Conservation (phyloP, 2,797 vertebrate genomes). For the Protonibea diacanthus region DNA sequence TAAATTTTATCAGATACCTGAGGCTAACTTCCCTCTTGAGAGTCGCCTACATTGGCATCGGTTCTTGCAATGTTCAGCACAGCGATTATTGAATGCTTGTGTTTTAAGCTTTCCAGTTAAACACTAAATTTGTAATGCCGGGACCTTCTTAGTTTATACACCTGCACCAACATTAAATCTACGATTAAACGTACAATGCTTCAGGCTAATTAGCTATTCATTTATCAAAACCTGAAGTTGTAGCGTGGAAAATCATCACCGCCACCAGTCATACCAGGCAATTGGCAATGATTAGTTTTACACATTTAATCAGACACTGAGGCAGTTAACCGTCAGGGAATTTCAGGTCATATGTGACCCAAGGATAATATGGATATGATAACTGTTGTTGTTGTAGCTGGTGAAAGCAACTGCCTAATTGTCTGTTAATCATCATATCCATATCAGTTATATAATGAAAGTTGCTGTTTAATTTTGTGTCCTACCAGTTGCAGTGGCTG, state of each 20-base stretch:
- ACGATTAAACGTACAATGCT: not conserved
- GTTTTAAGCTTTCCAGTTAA: not conserved
- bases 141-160: not conserved
- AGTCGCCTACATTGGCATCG: not conserved
- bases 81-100: not conserved
- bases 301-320: not conserved
- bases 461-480: not conserved
- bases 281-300: not conserved
- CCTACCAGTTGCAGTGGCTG: not conserved
- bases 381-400: not conserved
- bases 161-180: not conserved
- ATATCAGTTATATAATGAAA: not conserved
- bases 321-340: not conserved
- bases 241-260: not conserved
- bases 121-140: not conserved
- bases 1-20: conserved; percentile 35
- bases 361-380: not conserved
- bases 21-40: not conserved
- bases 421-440: too few relatives aligned
- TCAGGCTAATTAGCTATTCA: not conserved
- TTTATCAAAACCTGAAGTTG: conserved; percentile 1
- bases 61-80: not conserved
- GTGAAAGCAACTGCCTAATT: not conserved
- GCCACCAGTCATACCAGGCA: not conserved
- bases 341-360: not conserved